A percentile compares a stretch with the other conserved stretches of the same genome.
phyloP scores from a whole-genome alignment of 2,113 vertebrate species.

The Oryzias melastigma region DNA sequence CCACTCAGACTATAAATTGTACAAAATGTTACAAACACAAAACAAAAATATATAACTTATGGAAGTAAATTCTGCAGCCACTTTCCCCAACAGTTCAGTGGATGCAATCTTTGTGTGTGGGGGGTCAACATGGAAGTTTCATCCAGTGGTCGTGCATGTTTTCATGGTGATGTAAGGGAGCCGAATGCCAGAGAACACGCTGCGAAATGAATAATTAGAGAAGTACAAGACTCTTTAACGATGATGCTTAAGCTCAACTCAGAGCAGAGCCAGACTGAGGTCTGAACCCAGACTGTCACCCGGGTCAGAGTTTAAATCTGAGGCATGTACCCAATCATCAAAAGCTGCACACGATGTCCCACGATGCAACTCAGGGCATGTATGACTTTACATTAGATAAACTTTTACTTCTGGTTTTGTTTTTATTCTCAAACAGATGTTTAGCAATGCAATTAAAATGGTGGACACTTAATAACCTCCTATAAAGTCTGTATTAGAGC shows the following conservation, averaged over 20 bases:
- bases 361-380: no score
- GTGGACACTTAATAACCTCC: no score
- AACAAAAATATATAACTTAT: no score
- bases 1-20: no score
- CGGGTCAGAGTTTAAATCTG: constrained; percentile 7
- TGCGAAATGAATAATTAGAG: constrained; percentile 10
- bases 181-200: neutral
- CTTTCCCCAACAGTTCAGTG: no score
- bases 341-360: neutral
- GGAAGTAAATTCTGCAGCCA: no score
- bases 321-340: neutral
- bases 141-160: neutral
- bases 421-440: no score
- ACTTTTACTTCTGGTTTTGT: no score
- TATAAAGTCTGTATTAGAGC: no score
- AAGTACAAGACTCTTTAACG: constrained; percentile 10
- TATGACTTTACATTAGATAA: no score
- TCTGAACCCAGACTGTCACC: neutral
- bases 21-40: no score
- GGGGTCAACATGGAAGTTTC: constrained; percentile 6
- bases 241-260: neutral
- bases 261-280: neutral
- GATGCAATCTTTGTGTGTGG: neutral
- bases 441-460: no score
- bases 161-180: constrained; percentile 2